These are phyloP conservation scores for Pocillopora meandrina DNA, from an alignment of 92 coral and sea anemone genomes.

Conservation along the genomic window DNA sequence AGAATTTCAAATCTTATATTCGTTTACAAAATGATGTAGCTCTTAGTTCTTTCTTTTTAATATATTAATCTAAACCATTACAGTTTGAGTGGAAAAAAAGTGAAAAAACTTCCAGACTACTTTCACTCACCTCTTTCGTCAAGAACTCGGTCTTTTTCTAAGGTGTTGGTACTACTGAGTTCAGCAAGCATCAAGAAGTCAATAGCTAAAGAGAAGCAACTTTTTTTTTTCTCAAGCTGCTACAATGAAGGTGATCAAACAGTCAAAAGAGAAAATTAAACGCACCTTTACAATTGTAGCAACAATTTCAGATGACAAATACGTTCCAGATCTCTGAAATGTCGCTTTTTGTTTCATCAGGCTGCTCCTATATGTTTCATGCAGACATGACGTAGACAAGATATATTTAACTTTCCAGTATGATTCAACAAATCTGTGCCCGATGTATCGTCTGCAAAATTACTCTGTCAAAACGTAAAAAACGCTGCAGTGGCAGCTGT, in stretches of 20 bases:
- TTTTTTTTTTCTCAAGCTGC: neutral
- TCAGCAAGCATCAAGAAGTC: neutral
- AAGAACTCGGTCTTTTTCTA: neutral
- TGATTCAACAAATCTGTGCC: neutral
- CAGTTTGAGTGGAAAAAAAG: too few species aligned
- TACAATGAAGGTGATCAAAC: neutral
- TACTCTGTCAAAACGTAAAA: neutral
- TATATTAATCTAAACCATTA: too few species aligned
- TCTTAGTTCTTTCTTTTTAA: too few species aligned
- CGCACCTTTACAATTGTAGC: neutral
- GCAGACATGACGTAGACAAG: neutral
- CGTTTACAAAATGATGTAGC: too few species aligned
- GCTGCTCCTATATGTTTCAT: neutral
- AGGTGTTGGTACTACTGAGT: neutral
- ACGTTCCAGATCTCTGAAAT: neutral
- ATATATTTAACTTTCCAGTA: neutral
- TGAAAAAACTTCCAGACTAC: neutral
- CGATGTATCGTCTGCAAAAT: neutral
- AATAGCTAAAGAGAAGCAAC: neutral
- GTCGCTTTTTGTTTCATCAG: neutral
- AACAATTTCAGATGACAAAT: neutral
- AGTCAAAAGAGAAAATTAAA: neutral
- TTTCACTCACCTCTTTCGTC: neutral
- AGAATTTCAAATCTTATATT: too few species aligned
- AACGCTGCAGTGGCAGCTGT: neutral